Conservation (phyloP, 2,797 vertebrate genomes). For the Tapirus indicus region DNA sequence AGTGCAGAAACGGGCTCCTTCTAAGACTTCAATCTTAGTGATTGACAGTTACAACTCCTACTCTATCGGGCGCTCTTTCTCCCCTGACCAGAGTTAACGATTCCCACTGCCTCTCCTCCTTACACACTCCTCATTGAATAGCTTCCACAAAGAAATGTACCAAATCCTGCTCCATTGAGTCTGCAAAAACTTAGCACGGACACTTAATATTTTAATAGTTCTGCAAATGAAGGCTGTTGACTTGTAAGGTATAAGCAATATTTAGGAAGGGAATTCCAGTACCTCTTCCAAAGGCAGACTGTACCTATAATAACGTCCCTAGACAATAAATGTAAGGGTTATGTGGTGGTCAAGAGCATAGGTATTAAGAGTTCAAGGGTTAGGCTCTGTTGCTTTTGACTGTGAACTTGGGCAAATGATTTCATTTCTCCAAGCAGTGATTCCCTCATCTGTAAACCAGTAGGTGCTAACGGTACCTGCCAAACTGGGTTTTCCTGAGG, state of each 20-base stretch:
- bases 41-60: background rate
- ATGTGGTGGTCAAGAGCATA: background rate
- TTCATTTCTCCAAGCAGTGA: background rate
- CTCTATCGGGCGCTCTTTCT: background rate
- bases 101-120: background rate
- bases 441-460: conserved; percentile 19
- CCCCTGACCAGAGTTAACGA: background rate
- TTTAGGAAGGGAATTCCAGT: background rate
- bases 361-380: background rate
- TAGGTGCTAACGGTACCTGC: background rate
- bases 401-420: conserved; percentile 25
- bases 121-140: background rate
- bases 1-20: background rate
- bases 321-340: background rate
- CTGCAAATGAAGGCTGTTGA: background rate
- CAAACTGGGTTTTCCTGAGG: background rate
- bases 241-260: background rate
- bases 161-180: background rate
- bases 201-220: background rate
- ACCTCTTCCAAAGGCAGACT: background rate
- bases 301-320: background rate
- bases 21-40: background rate
- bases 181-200: background rate
- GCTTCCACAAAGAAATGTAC: background rate
- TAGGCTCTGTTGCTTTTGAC: background rate